Base-by-base conservation (phyloP, 2,797 vertebrate species). In the Synaphobranchus kaupii region DNA sequence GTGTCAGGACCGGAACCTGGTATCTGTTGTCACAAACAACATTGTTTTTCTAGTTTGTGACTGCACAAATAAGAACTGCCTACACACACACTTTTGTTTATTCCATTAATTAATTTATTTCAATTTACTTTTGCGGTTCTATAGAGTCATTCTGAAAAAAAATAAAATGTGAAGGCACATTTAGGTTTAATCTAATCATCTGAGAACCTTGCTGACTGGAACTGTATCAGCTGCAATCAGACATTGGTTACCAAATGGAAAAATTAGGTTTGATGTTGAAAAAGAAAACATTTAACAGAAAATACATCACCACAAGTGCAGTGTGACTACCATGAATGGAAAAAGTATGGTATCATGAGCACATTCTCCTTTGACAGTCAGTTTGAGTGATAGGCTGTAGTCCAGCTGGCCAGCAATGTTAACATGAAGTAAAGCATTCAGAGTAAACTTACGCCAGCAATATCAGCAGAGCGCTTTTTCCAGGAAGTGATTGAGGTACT, bases 1-100 rank as follows among this genome's bases (percentile, higher is more conserved):
- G 54, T 58, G 52, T 58, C 82, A 58, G 15, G 73, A 84, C 83
- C 84, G 54, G 63, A 84, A 78, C 73, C 54, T 52, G 39, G 9
- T 84, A 47, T n/a, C 25, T 66, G 39, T 13, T 84, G 31, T 31
- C 56, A 34, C 28, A 82, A 48, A 17, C 39, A 28, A n/a, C 44
- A n/a, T 13, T 48, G 47, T 44, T 28, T n/a, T 68, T 58, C 25
- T 44, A 76, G 34, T 47, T 81, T 25, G 44, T 20, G 17, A 9
- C 47, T 10, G 25, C 44, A 81, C 47, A 48, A 81, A 50, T 50
- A 76, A 48, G 3, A 81, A 3, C 47, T 81, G 78, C 44, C 20
- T n/a, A 20, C 78, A 81, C 17, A 50, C 50, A 39, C 82, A 13
- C 25, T 87, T 4, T 28, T 31, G 13, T 22, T 47, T 44, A n/a